Percentiles rank a stretch among this genome's conserved stretches.
Evolutionary conservation across 2,113 vertebrate species (phyloP).

Genomic region (Rallus limicola): DNA sequence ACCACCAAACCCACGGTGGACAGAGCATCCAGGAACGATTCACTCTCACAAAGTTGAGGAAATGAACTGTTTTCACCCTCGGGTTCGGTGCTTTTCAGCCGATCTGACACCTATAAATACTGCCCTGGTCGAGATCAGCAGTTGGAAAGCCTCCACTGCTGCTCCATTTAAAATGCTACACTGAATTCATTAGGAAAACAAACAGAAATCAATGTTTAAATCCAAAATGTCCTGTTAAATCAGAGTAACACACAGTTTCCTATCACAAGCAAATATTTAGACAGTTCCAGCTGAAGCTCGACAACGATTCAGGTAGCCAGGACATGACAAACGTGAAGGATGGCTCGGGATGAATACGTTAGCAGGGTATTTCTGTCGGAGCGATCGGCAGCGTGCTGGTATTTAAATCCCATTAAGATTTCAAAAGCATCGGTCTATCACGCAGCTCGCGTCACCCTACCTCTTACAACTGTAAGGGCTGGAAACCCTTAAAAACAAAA

Average conservation of each 20-base stretch:
- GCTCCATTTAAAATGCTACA: neutral
- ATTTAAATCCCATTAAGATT: conserved; percentile 51
- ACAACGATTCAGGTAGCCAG: neutral
- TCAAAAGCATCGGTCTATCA: conserved; percentile 22
- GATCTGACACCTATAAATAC: neutral
- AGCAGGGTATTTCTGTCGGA: conserved; percentile 32
- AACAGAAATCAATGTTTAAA: conserved; percentile 39
- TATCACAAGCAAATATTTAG: neutral
- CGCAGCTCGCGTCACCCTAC: neutral
- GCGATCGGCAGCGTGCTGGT: neutral
- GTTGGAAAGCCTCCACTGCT: neutral
- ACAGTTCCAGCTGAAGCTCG: neutral
- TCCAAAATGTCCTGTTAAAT: neutral
- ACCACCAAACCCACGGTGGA: neutral
- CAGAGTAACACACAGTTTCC: neutral
- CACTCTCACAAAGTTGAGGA: neutral
- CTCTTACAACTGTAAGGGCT: neutral
- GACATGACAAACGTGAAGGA: conserved; percentile 1
- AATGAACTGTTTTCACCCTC: neutral
- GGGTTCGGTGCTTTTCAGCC: neutral
- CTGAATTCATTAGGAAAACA: conserved; percentile 13
- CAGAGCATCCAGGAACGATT: neutral
- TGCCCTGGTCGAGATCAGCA: neutral
- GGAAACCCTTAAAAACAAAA: neutral
- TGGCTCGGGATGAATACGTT: neutral